Conservation (phyloP, 2,888 invertebrate genomes). For the Catocala sponsa region DNA sequence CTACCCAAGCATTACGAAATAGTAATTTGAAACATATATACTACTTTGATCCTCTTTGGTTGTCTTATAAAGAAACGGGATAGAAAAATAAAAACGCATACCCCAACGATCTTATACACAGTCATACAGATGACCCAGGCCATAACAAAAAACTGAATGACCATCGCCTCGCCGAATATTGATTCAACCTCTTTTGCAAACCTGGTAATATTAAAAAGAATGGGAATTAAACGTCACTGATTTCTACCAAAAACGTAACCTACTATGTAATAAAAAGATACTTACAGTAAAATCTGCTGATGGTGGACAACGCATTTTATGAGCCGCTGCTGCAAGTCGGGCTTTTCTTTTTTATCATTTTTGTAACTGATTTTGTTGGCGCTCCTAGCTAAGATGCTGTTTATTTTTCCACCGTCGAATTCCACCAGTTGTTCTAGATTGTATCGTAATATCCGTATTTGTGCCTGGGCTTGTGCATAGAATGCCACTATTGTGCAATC, state of each 20-base stretch:
- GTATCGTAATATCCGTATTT: slow-evolving; percentile 70
- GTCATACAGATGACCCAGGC: slow-evolving; percentile 82
- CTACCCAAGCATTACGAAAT: no score
- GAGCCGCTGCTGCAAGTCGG: slow-evolving; percentile 60
- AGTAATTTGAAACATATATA: no score
- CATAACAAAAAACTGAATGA: slow-evolving; percentile 69
- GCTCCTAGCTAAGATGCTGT: slow-evolving; percentile 24
- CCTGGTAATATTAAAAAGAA: slow-evolving; percentile 52
- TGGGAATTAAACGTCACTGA: no score
- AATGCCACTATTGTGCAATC: slow-evolving; percentile 77
- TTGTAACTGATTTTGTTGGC: slow-evolving; percentile 41
- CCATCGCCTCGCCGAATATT: slow-evolving; percentile 74
- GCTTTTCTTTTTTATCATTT: slow-evolving; percentile 46
- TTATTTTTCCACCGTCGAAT: slow-evolving; percentile 33
- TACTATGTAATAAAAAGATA: neutral
- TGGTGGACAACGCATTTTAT: slow-evolving; percentile 68
- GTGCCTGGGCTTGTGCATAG: slow-evolving; percentile 71
- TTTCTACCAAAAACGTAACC: neutral
- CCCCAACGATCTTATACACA: slow-evolving; percentile 76
- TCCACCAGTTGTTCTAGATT: slow-evolving; percentile 68
- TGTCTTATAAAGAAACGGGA: no score
- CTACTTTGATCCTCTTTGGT: no score
- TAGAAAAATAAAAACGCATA: slow-evolving; percentile 44
- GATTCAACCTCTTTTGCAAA: slow-evolving; percentile 71
- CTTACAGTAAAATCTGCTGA: slow-evolving; percentile 67